Percentiles rank a stretch among this genome's conserved stretches.
These are phyloP conservation scores for Eidolon dupreanum DNA, from an alignment of 2,797 vertebrate genomes.

Conservation along the genomic window DNA sequence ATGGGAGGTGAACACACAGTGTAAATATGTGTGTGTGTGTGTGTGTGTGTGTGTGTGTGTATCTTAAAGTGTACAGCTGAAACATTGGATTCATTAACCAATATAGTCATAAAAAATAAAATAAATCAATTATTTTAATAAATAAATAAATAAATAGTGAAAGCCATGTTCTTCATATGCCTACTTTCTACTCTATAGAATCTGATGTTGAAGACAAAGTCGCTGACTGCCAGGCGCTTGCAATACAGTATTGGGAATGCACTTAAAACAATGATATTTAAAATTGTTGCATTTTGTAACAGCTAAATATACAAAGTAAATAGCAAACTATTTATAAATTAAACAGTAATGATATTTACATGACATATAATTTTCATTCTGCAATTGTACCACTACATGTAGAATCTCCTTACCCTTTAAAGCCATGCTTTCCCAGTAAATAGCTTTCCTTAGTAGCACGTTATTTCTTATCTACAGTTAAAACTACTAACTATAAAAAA, in stretches of 20 bases:
- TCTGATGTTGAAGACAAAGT: not conserved
- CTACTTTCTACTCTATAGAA: not conserved
- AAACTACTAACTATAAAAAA: slow-evolving; percentile 19
- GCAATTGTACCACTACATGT: not conserved
- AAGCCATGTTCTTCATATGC: not conserved
- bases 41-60: too few relatives aligned
- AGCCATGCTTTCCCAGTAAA: not conserved
- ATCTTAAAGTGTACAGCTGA: too few relatives aligned
- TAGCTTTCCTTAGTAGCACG: not conserved
- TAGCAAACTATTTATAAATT: slow-evolving; percentile 9
- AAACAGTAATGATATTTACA: not conserved
- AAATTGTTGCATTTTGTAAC: not conserved
- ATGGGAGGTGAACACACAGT: too few relatives aligned
- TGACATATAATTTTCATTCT: slow-evolving; percentile 31
- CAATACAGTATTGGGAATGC: not conserved
- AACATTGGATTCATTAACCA: too few relatives aligned
- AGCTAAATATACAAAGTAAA: slow-evolving; percentile 28
- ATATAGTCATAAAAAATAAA: too few relatives aligned
- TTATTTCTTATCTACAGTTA: not conserved
- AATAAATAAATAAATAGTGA: not conserved
- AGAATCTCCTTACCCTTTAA: not conserved
- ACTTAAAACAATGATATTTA: not conserved
- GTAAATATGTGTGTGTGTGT: too few relatives aligned
- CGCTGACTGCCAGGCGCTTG: not conserved
- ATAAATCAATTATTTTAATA: too few relatives aligned